Base-by-base conservation (phyloP, 1,140 invertebrate species). In the Apis cerana region DNA sequence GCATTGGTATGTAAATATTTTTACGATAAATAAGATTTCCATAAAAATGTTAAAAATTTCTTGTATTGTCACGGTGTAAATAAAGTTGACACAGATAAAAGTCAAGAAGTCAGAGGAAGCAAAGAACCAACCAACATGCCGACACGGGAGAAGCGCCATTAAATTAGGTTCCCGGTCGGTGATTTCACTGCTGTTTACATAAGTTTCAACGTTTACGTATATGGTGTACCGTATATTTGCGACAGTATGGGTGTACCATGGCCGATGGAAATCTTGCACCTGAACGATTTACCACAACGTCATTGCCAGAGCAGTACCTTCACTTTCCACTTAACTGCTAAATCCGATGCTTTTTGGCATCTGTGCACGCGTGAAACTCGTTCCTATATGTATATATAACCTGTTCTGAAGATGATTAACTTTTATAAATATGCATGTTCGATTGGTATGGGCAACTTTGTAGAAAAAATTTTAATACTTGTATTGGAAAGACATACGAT, bases 301-400 rank as follows among this genome's bases (percentile, higher is more conserved):
- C 92, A 91, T 92, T 92, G 89, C 90, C 89, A 91, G 88, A 89
- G 87, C 81, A 83, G 88, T 90, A 93, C 92, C 92, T 93, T 93
- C 92, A 93, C 92, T 93, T 93, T 93, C 89, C 92, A 91, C 92
- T 92, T 90, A 90, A 86, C 90, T 88, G 89, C 85, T 89, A 90
- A 83, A 69, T 33, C 83, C 50, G 52, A 81, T 83, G 77, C 71
- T 59, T 85, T 90, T 84, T 48, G 85, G 77, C 85, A 81, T 81
- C 68, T 27, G 52, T 48, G 43, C 58, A 68, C 62, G 21, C 13
- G 56, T 33, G 61, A 70, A 50, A 54, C 15, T 69, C 23, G 33
- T 17, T 48, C 1, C 48, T 54, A 23, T 23, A 52, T 43, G 33
- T 7, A 43, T 43, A 43, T 43, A 70, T 9, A 21, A 50, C 2